A percentile compares a stretch with the other conserved stretches of the same genome.
These are phyloP conservation scores for Rhinoptilus africanus DNA, from an alignment of 2,113 vertebrate genomes.

Conservation along the genomic window DNA sequence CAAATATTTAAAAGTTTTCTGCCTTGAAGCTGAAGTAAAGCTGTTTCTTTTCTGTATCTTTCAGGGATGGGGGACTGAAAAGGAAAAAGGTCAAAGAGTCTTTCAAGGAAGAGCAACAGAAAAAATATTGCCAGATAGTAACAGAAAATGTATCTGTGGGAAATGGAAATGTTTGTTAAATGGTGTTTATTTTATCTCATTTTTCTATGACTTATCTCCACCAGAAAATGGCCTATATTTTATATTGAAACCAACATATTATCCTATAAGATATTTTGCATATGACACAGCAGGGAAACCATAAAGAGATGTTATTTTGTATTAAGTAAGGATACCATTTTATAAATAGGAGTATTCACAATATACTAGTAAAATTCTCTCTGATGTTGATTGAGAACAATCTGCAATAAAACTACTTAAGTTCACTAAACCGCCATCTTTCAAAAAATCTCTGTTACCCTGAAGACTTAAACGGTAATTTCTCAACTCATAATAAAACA, in stretches of 20 bases:
- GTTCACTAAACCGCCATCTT: background rate
- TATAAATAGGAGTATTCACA: background rate
- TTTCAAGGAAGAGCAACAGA: conserved; percentile 89
- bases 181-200: background rate
- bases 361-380: background rate
- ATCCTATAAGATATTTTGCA: background rate
- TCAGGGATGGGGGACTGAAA: conserved; percentile 91
- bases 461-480: background rate
- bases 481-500: background rate
- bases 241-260: background rate
- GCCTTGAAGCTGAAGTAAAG: background rate
- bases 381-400: background rate
- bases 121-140: conserved; percentile 87
- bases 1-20: background rate
- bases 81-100: conserved; percentile 86
- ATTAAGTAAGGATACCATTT: background rate
- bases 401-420: background rate
- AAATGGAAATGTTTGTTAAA: background rate
- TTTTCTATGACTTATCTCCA: background rate
- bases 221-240: background rate
- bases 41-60: background rate
- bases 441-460: background rate
- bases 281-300: background rate
- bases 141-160: conserved; percentile 57
- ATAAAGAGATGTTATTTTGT: background rate